Base-by-base conservation (phyloP, 2,797 vertebrate species). In the Cynodonichthys magdalenae region DNA sequence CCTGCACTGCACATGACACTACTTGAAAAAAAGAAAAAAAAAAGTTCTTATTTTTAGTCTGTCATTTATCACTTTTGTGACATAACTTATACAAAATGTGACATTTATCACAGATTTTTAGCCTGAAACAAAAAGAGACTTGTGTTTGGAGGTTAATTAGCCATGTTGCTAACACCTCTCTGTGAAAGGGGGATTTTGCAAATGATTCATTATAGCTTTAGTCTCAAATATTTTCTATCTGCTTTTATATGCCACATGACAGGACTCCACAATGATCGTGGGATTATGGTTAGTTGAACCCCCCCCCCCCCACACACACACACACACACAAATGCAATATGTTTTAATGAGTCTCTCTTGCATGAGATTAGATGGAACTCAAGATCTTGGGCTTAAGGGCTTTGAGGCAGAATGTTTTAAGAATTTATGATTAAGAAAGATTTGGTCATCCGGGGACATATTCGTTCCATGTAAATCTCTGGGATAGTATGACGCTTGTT, bases 321-420 rank as follows among this genome's bases (percentile, higher is more conserved):
- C 60, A 67, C 66, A 54, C 52, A 71, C 65, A 59, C 34, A 78
- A 65, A 51, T 14, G 8, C 48, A 72, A 67, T 63, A 67, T 64
- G 45, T 69, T 75, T 79, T 70, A 81, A 77, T 81, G 76, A 75
- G 70, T 59, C 47, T 52, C 34, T 49, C 20, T 36, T 57, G 61
- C 11, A 18, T 69, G 79, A 73, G 46, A 70, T 31, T 42, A 57
- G 49, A 52, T 61, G 59, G 44, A 59, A 67, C 24, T 53, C 34
- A 24, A 28, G n/a, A 66, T 58, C 57, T 52, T 9, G 53, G 45
- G 63, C 62, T 59, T 42, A 73, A 58, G 58, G 28, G 67, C 45
- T 75, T n/a, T 47, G 5, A 31, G 48, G 51, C 42, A 42, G 28
- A 24, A 41, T 62, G 41, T 42, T 45, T 24, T 11, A 31, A 29